Percentiles rank a stretch among this genome's conserved stretches.
These are phyloP conservation scores for Phrynocephalus versicolor DNA, from an alignment of 2,113 vertebrate genomes.

Conservation along the genomic window DNA sequence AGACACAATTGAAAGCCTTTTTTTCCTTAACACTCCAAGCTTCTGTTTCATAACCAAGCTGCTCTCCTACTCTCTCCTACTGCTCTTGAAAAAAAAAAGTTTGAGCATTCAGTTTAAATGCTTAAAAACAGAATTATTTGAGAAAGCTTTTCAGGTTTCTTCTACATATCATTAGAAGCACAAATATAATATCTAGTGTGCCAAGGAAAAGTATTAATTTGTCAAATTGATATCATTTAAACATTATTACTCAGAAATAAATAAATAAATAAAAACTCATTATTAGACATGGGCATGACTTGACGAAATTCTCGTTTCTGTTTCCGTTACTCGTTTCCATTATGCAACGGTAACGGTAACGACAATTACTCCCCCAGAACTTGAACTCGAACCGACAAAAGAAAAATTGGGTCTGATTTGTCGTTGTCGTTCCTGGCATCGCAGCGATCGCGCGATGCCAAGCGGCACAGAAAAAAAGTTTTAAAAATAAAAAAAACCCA, in stretches of 20 bases:
- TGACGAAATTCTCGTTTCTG: no score
- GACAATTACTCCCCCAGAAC: no score
- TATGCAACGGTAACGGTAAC: no score
- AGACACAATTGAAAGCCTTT: conserved; percentile 3
- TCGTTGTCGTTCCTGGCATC: no score
- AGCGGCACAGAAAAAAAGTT: no score
- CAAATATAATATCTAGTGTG: not conserved
- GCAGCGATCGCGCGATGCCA: no score
- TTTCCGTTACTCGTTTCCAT: no score
- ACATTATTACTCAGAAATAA: not conserved
- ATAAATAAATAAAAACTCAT: no score
- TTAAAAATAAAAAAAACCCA: no score
- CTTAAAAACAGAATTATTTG: not conserved
- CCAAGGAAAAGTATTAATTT: not conserved
- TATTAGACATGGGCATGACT: no score
- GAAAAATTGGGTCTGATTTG: no score
- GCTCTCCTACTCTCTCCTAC: conserved; percentile 5
- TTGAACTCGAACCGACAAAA: no score
- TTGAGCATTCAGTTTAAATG: conserved; percentile 13
- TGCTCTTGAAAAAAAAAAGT: not conserved
- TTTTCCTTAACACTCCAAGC: not conserved
- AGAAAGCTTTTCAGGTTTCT: not conserved
- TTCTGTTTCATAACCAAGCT: conserved; percentile 9
- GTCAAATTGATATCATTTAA: not conserved
- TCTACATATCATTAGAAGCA: not conserved